A percentile compares a stretch with the other conserved stretches of the same genome.
Evolutionary conservation across 1,140 invertebrate species (phyloP).

Genomic region (Meloidogyne chitwoodi): DNA sequence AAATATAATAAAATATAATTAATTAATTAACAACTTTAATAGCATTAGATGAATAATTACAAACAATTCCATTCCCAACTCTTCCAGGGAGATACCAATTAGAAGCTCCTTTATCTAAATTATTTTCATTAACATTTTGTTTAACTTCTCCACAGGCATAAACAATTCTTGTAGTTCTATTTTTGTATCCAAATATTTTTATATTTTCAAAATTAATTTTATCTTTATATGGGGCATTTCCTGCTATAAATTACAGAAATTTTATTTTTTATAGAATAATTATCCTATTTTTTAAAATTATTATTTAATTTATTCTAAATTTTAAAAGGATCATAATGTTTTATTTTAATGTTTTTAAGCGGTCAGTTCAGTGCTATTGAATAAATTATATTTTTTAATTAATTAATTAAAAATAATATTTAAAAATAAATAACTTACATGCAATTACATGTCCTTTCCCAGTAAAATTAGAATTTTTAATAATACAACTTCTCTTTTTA

Average conservation of each 20-base stretch:
- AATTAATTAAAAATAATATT: too few species aligned
- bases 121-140: background rate
- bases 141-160: background rate
- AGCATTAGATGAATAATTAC: background rate
- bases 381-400: too few species aligned
- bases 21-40: background rate
- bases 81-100: background rate
- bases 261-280: too few species aligned
- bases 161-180: background rate
- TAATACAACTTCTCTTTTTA: background rate
- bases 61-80: background rate
- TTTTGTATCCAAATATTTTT: background rate
- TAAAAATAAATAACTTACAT: background rate
- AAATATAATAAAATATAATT: background rate
- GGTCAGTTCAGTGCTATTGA: too few species aligned
- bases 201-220: background rate
- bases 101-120: background rate
- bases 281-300: too few species aligned
- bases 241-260: too few species aligned
- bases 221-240: background rate
- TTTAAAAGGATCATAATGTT: too few species aligned
- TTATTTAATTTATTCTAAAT: too few species aligned
- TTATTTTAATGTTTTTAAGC: too few species aligned
- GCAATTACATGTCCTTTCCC: background rate
- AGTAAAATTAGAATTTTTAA: background rate